Evolutionary conservation across 2,113 vertebrate genomes (phyloP).

Genomic region (Bambusicola thoracicus): DNA sequence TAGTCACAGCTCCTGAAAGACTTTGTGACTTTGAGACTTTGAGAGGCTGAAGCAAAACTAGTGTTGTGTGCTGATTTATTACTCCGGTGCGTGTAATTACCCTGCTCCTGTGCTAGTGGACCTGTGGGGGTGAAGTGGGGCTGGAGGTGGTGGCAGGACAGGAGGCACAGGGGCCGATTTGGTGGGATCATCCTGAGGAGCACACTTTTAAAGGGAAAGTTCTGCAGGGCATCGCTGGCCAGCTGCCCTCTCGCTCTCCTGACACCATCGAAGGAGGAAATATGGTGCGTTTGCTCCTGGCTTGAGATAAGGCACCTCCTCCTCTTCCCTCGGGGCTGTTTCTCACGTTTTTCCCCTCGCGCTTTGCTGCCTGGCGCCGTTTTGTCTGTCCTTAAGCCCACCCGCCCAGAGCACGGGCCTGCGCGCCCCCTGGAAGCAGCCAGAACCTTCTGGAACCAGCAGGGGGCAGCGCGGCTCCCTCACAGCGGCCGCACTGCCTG

Average conservation of each 20-base stretch:
- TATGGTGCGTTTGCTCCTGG: neutral
- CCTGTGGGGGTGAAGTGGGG: too few relatives aligned
- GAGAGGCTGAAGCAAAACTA: neutral
- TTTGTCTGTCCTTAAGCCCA: neutral
- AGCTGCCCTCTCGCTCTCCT: fast-evolving
- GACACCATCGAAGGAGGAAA: neutral
- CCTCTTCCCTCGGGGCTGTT: fast-evolving
- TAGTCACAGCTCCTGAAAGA: neutral
- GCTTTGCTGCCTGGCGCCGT: fast-evolving
- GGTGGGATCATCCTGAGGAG: neutral
- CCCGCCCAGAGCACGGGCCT: neutral
- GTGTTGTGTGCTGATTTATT: neutral
- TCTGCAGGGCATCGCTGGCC: neutral
- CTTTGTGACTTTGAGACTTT: neutral
- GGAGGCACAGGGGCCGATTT: neutral
- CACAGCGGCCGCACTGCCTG: fast-evolving
- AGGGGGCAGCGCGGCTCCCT: fast-evolving
- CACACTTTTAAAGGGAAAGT: neutral
- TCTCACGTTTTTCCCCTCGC: fast-evolving
- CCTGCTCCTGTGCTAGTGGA: neutral
- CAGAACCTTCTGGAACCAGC: neutral
- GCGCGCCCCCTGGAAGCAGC: too few relatives aligned
- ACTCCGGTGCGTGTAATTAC: neutral
- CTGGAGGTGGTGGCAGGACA: neutral
- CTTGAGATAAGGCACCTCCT: fast-evolving